A percentile compares a stretch with the other conserved stretches of the same genome.
Evolutionary conservation across 2,113 vertebrate genomes (phyloP).

Genomic region (Pterocles burchelli): DNA sequence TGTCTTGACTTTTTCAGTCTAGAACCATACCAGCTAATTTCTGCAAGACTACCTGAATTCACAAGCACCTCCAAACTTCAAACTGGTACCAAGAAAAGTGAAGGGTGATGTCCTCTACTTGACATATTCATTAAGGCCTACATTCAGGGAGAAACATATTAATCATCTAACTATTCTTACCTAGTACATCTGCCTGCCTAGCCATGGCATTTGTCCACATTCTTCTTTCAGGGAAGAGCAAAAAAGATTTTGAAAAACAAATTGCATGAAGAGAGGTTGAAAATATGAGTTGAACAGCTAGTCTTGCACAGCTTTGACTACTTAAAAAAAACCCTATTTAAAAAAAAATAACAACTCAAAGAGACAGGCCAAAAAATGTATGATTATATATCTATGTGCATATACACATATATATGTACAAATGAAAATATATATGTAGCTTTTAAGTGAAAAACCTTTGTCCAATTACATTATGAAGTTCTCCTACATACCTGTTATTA

Average conservation of each 20-base stretch:
- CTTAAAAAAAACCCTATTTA: not conserved
- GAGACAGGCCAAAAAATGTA: not conserved
- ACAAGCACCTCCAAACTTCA: not conserved
- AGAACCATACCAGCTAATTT: not conserved
- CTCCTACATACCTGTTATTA: slow-evolving; percentile 6
- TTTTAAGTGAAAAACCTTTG: not conserved
- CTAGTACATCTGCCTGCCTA: not conserved
- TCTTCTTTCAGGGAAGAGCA: not conserved
- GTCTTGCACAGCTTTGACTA: not conserved
- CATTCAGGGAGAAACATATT: not conserved
- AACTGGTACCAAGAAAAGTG: not conserved
- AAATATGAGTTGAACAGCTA: not conserved
- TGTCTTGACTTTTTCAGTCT: not conserved
- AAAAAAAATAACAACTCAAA: not conserved
- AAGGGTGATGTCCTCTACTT: not conserved
- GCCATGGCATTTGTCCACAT: not conserved
- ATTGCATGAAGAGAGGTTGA: not conserved
- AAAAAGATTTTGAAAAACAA: not conserved
- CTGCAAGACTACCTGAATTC: not conserved
- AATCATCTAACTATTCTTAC: not conserved
- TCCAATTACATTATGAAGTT: not conserved
- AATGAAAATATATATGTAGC: not conserved
- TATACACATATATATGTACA: not conserved
- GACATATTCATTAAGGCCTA: not conserved
- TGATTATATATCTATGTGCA: not conserved